Conservation (phyloP, 2,888 invertebrate genomes). For the Drosophila setosimentum region DNA sequence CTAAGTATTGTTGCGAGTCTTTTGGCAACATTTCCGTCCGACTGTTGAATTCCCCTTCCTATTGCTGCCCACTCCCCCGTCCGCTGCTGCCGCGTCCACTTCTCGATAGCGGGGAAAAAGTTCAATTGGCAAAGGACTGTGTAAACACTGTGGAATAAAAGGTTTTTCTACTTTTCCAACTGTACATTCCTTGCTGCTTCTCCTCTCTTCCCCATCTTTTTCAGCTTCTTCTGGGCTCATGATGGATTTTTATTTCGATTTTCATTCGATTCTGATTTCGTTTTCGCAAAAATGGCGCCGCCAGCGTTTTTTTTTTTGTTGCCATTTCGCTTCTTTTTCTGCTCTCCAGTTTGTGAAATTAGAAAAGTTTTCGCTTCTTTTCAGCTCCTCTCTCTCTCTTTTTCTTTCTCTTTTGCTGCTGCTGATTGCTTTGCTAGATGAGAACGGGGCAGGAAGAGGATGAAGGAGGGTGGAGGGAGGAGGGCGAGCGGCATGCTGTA, state of each 20-base stretch:
- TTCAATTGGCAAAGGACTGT: conserved; percentile 79
- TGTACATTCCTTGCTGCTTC: conserved; percentile 20
- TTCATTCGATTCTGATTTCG: conserved; percentile 59
- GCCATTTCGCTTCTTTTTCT: conserved; percentile 2
- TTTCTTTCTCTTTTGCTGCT: conserved; percentile 1
- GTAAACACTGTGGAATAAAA: conserved; percentile 82
- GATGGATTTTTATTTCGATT: conserved; percentile 45
- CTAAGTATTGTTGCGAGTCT: conserved; percentile 80
- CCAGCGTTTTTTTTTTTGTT: conserved; percentile 51
- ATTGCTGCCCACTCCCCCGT: background rate
- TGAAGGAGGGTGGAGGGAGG: background rate
- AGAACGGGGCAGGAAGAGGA: background rate
- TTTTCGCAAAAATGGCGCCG: conserved; percentile 63
- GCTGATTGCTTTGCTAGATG: conserved; percentile 41
- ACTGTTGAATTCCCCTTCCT: background rate
- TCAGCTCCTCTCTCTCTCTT: background rate
- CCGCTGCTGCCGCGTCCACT: conserved; percentile 3
- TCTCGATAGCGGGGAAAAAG: conserved; percentile 63
- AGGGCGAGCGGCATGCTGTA: conserved; percentile 21
- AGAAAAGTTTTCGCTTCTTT: conserved; percentile 69
- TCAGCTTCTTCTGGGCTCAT: conserved; percentile 19
- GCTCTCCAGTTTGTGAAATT: conserved; percentile 62
- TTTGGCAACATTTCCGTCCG: conserved; percentile 20
- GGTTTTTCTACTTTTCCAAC: conserved; percentile 82
- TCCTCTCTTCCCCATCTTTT: background rate